Evolutionary conservation across 2,113 vertebrate genomes (phyloP), one percentile per base, ranked within the genome.

Genomic region (Paraplagusia blochii): DNA sequence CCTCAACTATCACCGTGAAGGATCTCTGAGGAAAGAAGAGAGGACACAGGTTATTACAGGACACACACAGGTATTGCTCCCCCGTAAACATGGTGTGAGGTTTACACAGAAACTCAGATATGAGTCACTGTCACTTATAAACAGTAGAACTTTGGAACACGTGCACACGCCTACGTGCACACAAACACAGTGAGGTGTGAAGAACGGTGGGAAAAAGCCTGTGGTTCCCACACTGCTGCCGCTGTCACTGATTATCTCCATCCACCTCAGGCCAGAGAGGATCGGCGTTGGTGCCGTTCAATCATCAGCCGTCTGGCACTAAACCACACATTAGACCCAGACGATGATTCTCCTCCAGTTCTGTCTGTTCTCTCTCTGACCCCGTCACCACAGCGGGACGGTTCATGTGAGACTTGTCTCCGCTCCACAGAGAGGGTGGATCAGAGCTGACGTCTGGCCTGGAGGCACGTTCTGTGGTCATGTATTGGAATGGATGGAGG

Each of bases 1-100:
- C 94, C 80, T 97, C 95, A 78, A 98, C 80, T 38, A 96, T 92
- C 82, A 98, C 90, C 0, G 95, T 98, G 86, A 92, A 97, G 0
- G 92, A 92, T 63, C 93, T 90, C 96, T 98, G 90, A 16, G 80
- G 90, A 79, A 73, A 77, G 47, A 55, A 36, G 29, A 7, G n/a
- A 36, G 49, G 62, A 11, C 48, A 74, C 16, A 76, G 75, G 74
- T 82, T 63, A 84, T 63, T 52, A 63, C 1, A 36, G 58, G 13
- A 55, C 71, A 70, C 19, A 45, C 54, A 38, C 56, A 45, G 33
- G 66, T 38, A 50, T 35, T 36, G 66, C 14, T 55, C 56, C 45
- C 40, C 49, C 54, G n/a, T 55, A 49, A 44, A 63, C 61, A 43
- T 8, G 45, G 44, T 53, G 47, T 19, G 16, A 58, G 15, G 40